Evolutionary conservation across 2,113 vertebrate species (phyloP).

Genomic region (Hiodon alosoides): DNA sequence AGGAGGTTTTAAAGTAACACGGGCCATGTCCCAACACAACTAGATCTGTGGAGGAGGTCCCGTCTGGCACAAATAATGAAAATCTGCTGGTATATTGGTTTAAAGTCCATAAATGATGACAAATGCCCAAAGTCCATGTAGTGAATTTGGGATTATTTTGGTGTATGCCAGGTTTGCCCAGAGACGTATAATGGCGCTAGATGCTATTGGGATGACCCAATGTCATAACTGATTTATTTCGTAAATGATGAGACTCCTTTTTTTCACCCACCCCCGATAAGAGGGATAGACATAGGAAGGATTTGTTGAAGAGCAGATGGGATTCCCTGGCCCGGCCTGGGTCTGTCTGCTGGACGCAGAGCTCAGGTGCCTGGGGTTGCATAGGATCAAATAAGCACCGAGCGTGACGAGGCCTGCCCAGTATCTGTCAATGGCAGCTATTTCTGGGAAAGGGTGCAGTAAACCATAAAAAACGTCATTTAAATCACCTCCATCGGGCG

Average conservation of each 20-base stretch:
- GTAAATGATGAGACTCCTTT: background rate
- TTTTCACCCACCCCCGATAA: background rate
- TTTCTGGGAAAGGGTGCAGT: background rate
- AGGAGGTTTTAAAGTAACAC: too few species aligned
- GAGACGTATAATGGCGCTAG: too few species aligned
- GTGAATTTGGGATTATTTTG: too few species aligned
- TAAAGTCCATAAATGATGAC: too few species aligned
- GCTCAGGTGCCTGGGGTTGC: conserved; percentile 29
- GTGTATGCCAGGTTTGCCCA: too few species aligned
- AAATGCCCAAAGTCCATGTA: too few species aligned
- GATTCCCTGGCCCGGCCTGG: background rate
- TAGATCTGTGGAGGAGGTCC: too few species aligned
- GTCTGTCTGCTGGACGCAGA: background rate
- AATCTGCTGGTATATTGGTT: too few species aligned
- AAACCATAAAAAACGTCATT: background rate
- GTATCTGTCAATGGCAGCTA: conserved; percentile 8
- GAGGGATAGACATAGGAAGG: background rate
- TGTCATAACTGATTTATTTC: background rate
- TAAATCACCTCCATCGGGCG: background rate
- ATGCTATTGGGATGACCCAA: too few species aligned
- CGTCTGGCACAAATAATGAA: too few species aligned
- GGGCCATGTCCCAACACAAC: too few species aligned
- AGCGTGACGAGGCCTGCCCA: background rate
- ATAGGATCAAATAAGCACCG: conserved; percentile 30
- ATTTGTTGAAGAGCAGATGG: background rate